Evolutionary conservation across 2,888 invertebrate genomes (phyloP).

Genomic region (Patella depressa): DNA sequence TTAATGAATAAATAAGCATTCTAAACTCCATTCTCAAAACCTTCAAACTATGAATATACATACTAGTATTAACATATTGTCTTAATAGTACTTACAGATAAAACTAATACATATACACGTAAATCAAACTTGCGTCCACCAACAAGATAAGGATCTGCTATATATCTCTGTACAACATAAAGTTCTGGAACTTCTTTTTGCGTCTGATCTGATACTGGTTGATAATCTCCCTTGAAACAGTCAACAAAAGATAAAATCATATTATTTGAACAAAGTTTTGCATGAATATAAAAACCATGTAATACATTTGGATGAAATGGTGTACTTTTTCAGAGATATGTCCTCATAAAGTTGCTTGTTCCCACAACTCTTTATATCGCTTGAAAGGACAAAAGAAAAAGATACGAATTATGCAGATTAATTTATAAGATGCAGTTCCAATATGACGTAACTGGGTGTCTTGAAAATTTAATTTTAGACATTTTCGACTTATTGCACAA

Average conservation of each 20-base stretch:
- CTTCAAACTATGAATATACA: neutral
- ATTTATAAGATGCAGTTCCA: too few relatives aligned
- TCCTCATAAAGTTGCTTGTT: too few relatives aligned
- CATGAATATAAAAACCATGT: neutral
- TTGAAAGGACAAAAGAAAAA: too few relatives aligned
- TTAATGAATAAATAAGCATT: too few relatives aligned
- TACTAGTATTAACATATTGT: neutral
- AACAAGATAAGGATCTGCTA: slow-evolving; percentile 76
- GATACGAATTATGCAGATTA: too few relatives aligned
- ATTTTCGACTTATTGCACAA: too few relatives aligned
- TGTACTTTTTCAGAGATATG: too few relatives aligned
- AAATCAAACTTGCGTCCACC: slow-evolving; percentile 78
- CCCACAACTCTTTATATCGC: too few relatives aligned
- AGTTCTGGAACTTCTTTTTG: slow-evolving; percentile 66
- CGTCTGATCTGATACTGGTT: slow-evolving; percentile 63
- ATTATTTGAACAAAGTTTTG: neutral
- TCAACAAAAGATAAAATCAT: neutral
- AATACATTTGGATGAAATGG: too few relatives aligned
- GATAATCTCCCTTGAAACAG: slow-evolving; percentile 62
- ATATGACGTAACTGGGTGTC: too few relatives aligned
- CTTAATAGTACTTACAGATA: slow-evolving; percentile 71
- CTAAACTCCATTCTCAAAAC: too few relatives aligned
- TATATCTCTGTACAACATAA: slow-evolving; percentile 77
- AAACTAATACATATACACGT: slow-evolving; percentile 77
- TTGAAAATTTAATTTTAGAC: too few relatives aligned